Evolutionary conservation across 1,140 invertebrate species (phyloP).

Genomic region (Paralvinella palmiformis): DNA sequence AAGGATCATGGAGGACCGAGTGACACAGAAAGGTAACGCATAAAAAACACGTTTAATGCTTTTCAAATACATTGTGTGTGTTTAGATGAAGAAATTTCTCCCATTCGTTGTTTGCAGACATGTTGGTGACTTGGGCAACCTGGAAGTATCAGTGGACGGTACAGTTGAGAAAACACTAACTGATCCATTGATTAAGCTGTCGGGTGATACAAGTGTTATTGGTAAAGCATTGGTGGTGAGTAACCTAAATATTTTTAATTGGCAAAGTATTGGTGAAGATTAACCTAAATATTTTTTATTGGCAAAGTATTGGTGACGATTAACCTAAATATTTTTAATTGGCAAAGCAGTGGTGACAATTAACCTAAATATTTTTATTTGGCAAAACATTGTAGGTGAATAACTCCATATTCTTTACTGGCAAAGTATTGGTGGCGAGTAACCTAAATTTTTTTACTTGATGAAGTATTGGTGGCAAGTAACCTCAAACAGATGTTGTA

Average conservation of each 20-base stretch:
- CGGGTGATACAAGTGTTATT: neutral
- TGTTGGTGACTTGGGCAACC: slow-evolving; percentile 15
- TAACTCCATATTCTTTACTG: no score
- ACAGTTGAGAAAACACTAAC: neutral
- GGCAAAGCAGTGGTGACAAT: slow-evolving; percentile 12
- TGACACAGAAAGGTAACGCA: no score
- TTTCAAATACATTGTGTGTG: no score
- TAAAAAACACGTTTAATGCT: no score
- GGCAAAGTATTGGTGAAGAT: slow-evolving; percentile 11
- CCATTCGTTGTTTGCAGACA: no score
- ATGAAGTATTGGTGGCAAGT: no score
- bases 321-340: neutral
- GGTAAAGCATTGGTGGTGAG: slow-evolving; percentile 14
- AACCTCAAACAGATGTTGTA: no score
- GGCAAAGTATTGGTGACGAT: slow-evolving; percentile 11
- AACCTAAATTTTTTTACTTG: no score
- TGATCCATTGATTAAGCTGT: slow-evolving; percentile 5
- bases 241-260: neutral
- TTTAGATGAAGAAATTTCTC: no score
- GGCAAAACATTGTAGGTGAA: no score
- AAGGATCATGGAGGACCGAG: no score
- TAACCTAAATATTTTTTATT: neutral
- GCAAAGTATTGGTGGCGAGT: no score
- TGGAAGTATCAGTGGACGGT: slow-evolving; percentile 1
- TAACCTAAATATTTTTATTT: neutral